These are phyloP conservation scores for Coptodon bakossiorum DNA, from an alignment of 2,113 vertebrate species.

Conservation along the genomic window DNA sequence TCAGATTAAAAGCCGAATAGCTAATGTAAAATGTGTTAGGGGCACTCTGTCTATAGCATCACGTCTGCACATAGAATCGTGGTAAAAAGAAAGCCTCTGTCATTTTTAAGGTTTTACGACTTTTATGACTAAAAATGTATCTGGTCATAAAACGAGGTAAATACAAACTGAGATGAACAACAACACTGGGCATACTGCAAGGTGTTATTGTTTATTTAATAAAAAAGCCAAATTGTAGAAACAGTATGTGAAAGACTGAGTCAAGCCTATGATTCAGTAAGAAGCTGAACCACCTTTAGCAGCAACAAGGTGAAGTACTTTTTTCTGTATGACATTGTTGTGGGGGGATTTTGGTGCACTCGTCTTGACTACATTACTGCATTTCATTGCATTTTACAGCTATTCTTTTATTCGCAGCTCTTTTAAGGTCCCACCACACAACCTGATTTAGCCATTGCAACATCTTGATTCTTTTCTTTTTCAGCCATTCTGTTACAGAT, in stretches of 20 bases:
- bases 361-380: background rate
- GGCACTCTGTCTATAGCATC: background rate
- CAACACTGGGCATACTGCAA: background rate
- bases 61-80: background rate
- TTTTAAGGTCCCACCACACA: background rate
- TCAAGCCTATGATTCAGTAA: too few species aligned
- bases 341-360: background rate
- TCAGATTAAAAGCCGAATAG: background rate
- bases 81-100: background rate
- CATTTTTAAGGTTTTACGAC: background rate
- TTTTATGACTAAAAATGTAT: background rate
- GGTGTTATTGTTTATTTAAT: background rate
- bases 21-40: background rate
- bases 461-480: background rate
- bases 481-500: background rate
- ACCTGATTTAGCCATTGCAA: background rate
- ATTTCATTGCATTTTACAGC: background rate
- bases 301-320: background rate
- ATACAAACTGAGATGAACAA: background rate
- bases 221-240: background rate
- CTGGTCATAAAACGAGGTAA: background rate
- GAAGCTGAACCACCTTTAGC: background rate
- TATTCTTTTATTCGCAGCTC: background rate
- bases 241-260: too few species aligned
- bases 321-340: background rate